These are phyloP conservation scores for Acanthiza pusilla DNA, from an alignment of 2,797 vertebrate genomes.

Conservation along the genomic window DNA sequence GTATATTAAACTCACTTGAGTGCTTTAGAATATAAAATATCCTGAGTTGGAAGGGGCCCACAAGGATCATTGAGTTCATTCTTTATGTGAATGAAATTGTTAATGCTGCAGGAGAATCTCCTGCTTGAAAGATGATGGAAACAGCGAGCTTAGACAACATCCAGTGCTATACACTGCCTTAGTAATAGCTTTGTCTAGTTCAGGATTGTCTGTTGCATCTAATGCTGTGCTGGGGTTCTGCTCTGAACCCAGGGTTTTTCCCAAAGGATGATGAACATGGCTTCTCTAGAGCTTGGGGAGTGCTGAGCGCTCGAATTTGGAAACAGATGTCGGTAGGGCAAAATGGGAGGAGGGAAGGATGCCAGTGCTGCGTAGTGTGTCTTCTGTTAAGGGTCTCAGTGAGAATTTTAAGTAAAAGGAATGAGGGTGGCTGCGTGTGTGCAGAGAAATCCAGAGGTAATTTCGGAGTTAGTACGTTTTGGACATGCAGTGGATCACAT, in stretches of 20 bases:
- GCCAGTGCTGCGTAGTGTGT: neutral
- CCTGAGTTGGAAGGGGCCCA: neutral
- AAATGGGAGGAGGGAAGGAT: neutral
- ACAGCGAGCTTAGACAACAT: neutral
- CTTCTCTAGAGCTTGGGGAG: neutral
- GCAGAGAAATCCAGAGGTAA: neutral
- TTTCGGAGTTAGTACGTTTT: neutral
- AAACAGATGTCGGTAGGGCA: neutral
- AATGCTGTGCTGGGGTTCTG: neutral
- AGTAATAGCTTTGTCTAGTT: constrained; percentile 25
- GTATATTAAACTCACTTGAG: neutral
- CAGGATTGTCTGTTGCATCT: constrained; percentile 7
- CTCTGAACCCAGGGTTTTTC: neutral
- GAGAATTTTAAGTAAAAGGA: neutral
- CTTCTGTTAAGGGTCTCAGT: neutral
- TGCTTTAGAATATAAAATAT: neutral
- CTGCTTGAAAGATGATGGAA: constrained; percentile 20
- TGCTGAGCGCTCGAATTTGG: fast-evolving
- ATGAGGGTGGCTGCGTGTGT: neutral
- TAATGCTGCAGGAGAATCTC: constrained; percentile 3
- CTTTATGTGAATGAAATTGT: constrained; percentile 14
- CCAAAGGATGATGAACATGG: neutral
- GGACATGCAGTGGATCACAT: neutral
- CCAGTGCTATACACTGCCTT: neutral
- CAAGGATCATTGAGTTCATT: neutral